These are phyloP conservation scores for Helostoma temminkii DNA, from an alignment of 2,797 vertebrate genomes.

Conservation along the genomic window DNA sequence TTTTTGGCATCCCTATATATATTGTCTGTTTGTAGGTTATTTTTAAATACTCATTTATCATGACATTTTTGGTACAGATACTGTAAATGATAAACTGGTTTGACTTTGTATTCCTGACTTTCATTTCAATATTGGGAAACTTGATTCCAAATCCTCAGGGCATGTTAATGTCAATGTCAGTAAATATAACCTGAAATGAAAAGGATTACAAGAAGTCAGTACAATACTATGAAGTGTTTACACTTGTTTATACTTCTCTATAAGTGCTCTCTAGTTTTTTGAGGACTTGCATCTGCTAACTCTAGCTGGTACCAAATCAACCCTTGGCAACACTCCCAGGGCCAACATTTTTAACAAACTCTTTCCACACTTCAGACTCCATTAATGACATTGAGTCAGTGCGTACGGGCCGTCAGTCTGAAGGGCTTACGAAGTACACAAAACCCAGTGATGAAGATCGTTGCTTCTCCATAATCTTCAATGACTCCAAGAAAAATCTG, in stretches of 20 bases:
- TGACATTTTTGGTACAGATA: too few relatives aligned
- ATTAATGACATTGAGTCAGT: conserved; percentile 94
- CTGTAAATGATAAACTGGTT: too few relatives aligned
- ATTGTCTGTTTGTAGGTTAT: too few relatives aligned
- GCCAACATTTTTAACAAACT: too few relatives aligned
- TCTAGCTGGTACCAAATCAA: neutral
- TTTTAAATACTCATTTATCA: too few relatives aligned
- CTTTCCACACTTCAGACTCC: conserved; percentile 83
- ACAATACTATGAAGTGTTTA: neutral
- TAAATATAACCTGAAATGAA: neutral
- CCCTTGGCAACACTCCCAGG: too few relatives aligned
- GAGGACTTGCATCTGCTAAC: neutral
- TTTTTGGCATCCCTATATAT: too few relatives aligned
- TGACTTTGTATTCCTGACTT: too few relatives aligned
- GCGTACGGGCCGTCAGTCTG: conserved; percentile 91
- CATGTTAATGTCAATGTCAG: neutral
- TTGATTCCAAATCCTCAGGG: neutral
- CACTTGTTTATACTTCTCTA: neutral
- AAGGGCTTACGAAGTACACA: conserved; percentile 91
- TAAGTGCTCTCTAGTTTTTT: neutral
- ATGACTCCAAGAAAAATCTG: conserved; percentile 88
- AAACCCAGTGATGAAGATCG: conserved; percentile 80
- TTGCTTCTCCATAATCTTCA: conserved; percentile 97
- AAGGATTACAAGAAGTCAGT: neutral
- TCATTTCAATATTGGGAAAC: too few relatives aligned